Evolutionary conservation across 2,888 invertebrate species (phyloP).

Genomic region (Hypomecis atomaria): DNA sequence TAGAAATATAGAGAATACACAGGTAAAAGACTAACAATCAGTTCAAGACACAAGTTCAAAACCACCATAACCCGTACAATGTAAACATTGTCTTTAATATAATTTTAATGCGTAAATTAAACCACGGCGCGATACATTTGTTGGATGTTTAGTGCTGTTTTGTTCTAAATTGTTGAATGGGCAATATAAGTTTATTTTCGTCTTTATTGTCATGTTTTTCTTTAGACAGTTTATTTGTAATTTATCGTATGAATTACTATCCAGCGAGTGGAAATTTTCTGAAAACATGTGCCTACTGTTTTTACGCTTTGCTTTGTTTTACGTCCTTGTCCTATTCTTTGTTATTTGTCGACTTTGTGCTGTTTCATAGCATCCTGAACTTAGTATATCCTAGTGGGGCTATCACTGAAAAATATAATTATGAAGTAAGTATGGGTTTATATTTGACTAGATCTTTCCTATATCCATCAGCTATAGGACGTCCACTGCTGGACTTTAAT

Average conservation of each 20-base stretch:
- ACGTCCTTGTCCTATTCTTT: no score
- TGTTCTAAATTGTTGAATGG: constrained; percentile 34
- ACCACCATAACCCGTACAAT: neutral
- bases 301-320: no score
- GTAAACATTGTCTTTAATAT: constrained; percentile 10
- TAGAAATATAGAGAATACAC: no score
- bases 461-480: no score
- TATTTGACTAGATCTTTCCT: no score
- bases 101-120: constrained; percentile 23
- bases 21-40: no score
- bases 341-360: no score
- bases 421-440: no score
- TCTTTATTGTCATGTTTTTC: constrained; percentile 26
- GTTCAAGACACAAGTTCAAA: neutral
- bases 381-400: no score
- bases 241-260: constrained; percentile 12
- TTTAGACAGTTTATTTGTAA: constrained; percentile 5
- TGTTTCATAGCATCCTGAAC: no score
- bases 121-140: constrained; percentile 9
- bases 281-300: neutral
- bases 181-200: constrained; percentile 32
- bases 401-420: no score
- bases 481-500: no score
- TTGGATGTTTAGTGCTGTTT: constrained; percentile 22
- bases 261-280: constrained; percentile 1